A percentile compares a stretch with the other conserved stretches of the same genome.
Conservation (phyloP, 2,113 vertebrate genomes). For the Garra rufa region DNA sequence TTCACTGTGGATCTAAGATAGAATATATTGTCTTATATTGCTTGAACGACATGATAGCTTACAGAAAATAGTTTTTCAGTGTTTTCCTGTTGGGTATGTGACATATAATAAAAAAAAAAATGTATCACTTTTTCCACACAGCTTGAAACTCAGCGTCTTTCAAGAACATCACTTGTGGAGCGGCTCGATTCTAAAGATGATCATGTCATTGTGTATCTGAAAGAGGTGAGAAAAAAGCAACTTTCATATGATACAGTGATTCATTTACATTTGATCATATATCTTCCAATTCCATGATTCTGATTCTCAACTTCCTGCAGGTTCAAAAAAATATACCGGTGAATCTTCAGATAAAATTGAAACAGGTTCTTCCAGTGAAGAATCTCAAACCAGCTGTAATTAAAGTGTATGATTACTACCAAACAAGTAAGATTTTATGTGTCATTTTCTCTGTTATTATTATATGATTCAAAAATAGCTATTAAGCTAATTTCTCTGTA, state of each 20-base stretch:
- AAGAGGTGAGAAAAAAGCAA: conserved; percentile 58
- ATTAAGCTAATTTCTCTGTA: conserved; percentile 60
- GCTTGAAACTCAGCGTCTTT: conserved; percentile 45
- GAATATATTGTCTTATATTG: background rate
- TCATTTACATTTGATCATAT: background rate
- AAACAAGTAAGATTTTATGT: conserved; percentile 76
- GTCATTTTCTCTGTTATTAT: background rate
- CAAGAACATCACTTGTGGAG: conserved; percentile 51
- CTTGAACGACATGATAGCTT: too few relatives aligned
- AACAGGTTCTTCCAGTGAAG: conserved; percentile 71
- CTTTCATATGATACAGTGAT: background rate
- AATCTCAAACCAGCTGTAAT: conserved; percentile 82
- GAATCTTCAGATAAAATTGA: conserved; percentile 66
- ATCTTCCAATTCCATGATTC: background rate
- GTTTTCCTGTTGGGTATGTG: background rate
- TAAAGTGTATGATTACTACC: conserved; percentile 85
- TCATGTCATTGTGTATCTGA: conserved; percentile 68
- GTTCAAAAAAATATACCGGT: conserved; percentile 43
- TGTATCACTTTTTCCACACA: conserved; percentile 43
- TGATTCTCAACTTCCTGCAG: conserved; percentile 56
- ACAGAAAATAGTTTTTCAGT: conserved; percentile 43
- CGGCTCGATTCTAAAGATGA: conserved; percentile 66
- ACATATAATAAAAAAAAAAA: background rate
- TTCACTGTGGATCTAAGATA: background rate
- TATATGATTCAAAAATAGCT: background rate